These are phyloP conservation scores for Theonella swinhoei DNA, from an alignment of 37 sponge, comb jelly and placozoan genomes.

Conservation along the genomic window DNA sequence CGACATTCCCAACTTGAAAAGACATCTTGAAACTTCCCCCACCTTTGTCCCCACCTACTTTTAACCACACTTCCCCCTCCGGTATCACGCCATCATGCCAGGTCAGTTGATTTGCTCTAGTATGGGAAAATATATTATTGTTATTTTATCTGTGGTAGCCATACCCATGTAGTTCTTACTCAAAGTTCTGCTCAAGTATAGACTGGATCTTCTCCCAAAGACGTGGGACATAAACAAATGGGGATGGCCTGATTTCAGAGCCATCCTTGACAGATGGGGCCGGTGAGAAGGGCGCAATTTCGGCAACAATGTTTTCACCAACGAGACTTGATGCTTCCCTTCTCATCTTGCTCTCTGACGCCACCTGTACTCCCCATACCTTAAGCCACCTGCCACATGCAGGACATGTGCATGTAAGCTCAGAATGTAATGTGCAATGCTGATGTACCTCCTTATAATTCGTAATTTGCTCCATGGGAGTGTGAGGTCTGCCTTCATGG, in stretches of 20 bases:
- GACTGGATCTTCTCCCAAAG: constrained; percentile 5
- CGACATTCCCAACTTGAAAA: constrained; percentile 44
- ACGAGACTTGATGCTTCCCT: not conserved
- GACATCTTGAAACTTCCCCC: constrained; percentile 43
- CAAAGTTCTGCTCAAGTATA: not conserved
- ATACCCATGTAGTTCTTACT: not conserved
- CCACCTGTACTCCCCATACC: not conserved
- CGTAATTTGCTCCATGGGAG: not conserved
- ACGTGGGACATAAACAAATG: constrained; percentile 18
- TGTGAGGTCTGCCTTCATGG: constrained; percentile 1
- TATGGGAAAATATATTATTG: not conserved
- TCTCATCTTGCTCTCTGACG: constrained; percentile 4
- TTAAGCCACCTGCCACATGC: constrained; percentile 14
- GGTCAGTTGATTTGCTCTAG: not conserved
- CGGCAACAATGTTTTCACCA: not conserved
- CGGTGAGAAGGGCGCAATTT: constrained; percentile 10
- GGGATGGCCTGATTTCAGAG: constrained; percentile 26
- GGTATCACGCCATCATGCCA: constrained; percentile 58
- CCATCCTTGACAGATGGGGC: not conserved
- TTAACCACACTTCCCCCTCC: constrained; percentile 49
- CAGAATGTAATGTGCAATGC: not conserved
- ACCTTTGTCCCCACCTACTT: constrained; percentile 59
- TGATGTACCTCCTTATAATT: not conserved
- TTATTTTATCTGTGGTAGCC: not conserved
- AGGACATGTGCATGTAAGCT: too few species aligned